Evolutionary conservation across 2,888 invertebrate genomes (phyloP).

Genomic region (Epistrophella euchroma): DNA sequence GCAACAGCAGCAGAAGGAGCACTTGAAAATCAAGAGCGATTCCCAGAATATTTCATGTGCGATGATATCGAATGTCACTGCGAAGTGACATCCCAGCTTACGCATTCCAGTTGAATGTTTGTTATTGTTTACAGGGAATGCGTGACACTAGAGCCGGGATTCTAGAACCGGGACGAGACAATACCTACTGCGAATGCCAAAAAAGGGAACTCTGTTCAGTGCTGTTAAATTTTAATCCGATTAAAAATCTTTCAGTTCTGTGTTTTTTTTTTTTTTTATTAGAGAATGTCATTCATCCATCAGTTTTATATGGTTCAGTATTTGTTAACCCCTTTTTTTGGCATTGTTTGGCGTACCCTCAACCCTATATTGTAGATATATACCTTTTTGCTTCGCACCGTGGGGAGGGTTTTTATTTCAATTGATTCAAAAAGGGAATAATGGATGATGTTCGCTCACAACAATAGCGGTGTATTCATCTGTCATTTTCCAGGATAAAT

Average conservation of each 20-base stretch:
- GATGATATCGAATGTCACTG: slow-evolving; percentile 25
- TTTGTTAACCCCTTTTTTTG: slow-evolving; percentile 59
- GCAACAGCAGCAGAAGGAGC: slow-evolving; percentile 14
- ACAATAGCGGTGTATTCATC: slow-evolving; percentile 66
- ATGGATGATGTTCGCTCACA: slow-evolving; percentile 14
- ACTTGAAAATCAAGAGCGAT: slow-evolving; percentile 65
- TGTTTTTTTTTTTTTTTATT: slow-evolving; percentile 32
- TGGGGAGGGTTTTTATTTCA: slow-evolving; percentile 37
- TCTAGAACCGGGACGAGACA: not conserved
- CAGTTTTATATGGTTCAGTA: slow-evolving; percentile 47
- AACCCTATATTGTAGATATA: not conserved
- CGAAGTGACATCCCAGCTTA: slow-evolving; percentile 62
- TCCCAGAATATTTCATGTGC: slow-evolving; percentile 45
- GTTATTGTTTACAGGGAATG: slow-evolving; percentile 67
- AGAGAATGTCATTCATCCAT: slow-evolving; percentile 59
- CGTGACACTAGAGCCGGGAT: slow-evolving; percentile 47
- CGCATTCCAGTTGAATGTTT: slow-evolving; percentile 72
- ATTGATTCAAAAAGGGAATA: slow-evolving; percentile 53
- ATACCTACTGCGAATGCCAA: not conserved
- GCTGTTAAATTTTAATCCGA: slow-evolving; percentile 75
- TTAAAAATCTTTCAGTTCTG: slow-evolving; percentile 60
- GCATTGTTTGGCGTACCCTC: slow-evolving; percentile 31
- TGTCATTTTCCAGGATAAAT: slow-evolving; percentile 68
- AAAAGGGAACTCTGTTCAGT: slow-evolving; percentile 53
- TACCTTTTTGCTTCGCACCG: not conserved